phyloP scores from a whole-genome alignment of 2,113 vertebrate genomes.

The Micromys minutus region DNA sequence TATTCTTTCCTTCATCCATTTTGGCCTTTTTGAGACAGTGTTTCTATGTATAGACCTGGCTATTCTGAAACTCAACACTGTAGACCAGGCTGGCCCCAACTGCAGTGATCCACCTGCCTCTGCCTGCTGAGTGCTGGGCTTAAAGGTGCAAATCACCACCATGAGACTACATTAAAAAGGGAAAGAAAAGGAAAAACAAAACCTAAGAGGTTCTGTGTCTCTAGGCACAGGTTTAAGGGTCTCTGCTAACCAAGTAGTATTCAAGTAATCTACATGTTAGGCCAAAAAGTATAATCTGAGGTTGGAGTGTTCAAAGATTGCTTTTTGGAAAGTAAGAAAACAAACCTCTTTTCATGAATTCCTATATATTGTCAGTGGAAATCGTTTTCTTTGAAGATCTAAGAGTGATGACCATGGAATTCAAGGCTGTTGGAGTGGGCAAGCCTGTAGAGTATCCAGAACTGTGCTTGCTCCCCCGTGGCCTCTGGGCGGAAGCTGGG shows the following conservation, averaged over 20 bases:
- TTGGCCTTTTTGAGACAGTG: neutral
- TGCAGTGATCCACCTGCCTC: neutral
- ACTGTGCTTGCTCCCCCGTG: neutral
- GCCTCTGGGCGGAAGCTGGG: neutral
- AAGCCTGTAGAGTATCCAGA: neutral
- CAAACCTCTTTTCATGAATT: constrained; percentile 13
- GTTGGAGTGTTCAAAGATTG: constrained; percentile 2
- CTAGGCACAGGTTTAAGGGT: constrained; percentile 17
- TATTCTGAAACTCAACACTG: neutral
- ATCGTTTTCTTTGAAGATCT: constrained; percentile 16
- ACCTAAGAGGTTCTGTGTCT: neutral
- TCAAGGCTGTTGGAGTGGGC: neutral
- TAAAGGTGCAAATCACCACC: neutral
- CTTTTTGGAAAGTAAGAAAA: neutral
- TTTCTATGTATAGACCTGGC: neutral
- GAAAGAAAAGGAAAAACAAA: neutral
- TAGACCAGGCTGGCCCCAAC: neutral
- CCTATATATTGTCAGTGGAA: neutral
- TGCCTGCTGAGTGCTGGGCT: neutral
- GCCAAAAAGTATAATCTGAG: constrained; percentile 29
- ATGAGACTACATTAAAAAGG: neutral
- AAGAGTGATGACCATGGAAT: neutral
- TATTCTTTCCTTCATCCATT: neutral
- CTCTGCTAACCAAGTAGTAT: constrained; percentile 24
- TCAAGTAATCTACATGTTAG: constrained; percentile 38